Base-by-base conservation (phyloP, 2,797 vertebrate genomes). In the Sitta carolinensis region DNA sequence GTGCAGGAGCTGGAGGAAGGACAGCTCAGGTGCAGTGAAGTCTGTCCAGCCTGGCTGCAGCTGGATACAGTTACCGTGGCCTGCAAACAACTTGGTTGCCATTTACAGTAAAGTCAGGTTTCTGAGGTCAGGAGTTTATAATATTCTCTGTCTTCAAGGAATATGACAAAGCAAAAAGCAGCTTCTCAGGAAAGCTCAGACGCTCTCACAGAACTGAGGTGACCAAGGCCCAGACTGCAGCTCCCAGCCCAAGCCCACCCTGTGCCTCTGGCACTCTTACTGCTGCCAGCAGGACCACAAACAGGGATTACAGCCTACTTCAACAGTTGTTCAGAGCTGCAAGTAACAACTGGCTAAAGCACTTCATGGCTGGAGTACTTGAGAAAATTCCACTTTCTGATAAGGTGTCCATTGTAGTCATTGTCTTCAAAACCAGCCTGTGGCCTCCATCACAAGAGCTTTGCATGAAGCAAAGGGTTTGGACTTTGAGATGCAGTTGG, bases 211-310 rank as follows among this genome's bases (percentile, higher is more conserved):
- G 61, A 70, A 19, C 61, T 3, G 54, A 9, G 69, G 66, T 16
- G 50, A 76, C 48, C 32, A 30, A 64, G 0, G 0, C 16, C 19
- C 55, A 70, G 43, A 20, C 30, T 0, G 4, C 32, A 55, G 34
- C 20, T 74, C 55, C 61, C 43, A 23, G 25, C 8, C 2, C 1
- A 54, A 22, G 34, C 17, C 17, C 8, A 36, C 7, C 9, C 16
- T 2, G 2, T 2, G 30, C 19, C 66, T 42, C 25, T 5, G 20
- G 43, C 43, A 54, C 45, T 9, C 50, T 0, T 30, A 29, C 1
- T n/a, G 42, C 57, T 29, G 66, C 48, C 72, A 84, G 38, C 21
- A 40, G 14, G 43, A 52, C 4, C 4, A 20, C 34, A 50, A 30
- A 29, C 14, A 55, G 36, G 11, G 48, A n/a, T 42, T n/a, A 32